A percentile compares a stretch with the other conserved stretches of the same genome.
These are phyloP conservation scores for Myxocyprinus asiaticus DNA, from an alignment of 2,113 vertebrate genomes.

Conservation along the genomic window DNA sequence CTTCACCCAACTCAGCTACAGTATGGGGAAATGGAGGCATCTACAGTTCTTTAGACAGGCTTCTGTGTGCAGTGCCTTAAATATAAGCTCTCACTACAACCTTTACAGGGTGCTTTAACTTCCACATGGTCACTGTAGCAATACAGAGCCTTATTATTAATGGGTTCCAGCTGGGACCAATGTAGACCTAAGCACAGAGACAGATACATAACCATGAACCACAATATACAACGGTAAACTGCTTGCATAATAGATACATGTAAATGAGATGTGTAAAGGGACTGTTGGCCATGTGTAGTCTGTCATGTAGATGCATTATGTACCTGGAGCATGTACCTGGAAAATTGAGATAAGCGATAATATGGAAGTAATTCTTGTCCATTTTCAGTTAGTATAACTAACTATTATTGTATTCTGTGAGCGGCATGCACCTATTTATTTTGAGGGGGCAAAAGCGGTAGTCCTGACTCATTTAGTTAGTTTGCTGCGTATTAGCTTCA, in stretches of 20 bases:
- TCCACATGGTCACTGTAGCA: constrained; percentile 59
- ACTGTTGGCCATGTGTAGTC: constrained; percentile 48
- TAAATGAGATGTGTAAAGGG: constrained; percentile 74
- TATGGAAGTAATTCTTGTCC: neutral
- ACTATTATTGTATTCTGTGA: too few relatives aligned
- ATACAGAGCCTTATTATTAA: constrained; percentile 74
- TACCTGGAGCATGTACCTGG: constrained; percentile 33
- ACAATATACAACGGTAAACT: constrained; percentile 81
- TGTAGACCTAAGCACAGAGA: constrained; percentile 71
- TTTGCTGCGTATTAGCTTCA: too few relatives aligned
- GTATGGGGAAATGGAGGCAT: neutral
- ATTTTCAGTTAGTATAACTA: neutral
- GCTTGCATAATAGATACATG: constrained; percentile 76
- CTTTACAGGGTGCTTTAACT: constrained; percentile 78
- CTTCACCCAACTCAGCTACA: neutral
- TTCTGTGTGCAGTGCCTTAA: neutral
- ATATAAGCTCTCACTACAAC: constrained; percentile 52
- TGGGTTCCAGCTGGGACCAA: constrained; percentile 79
- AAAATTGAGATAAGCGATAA: constrained; percentile 20
- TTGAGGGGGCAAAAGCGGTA: too few relatives aligned
- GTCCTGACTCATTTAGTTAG: too few relatives aligned
- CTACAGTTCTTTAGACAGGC: constrained; percentile 12
- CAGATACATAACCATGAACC: constrained; percentile 70
- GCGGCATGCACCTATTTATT: too few relatives aligned
- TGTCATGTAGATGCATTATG: constrained; percentile 38